Base-by-base conservation (phyloP, 53 echinoderm and acorn worm genomes). In the Glandiceps talaboti region DNA sequence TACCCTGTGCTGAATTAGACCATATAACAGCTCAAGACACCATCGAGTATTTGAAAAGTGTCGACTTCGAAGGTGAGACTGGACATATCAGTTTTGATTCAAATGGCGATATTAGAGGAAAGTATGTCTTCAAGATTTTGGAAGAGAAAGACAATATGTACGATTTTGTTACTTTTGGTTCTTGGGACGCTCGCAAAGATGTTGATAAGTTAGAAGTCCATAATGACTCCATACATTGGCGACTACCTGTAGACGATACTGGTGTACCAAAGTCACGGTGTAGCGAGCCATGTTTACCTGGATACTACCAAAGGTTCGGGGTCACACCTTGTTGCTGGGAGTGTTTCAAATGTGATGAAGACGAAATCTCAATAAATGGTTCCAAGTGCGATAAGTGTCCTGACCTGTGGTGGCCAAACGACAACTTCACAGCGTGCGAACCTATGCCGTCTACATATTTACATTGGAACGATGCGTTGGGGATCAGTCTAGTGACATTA, bases 311-410 rank as follows among this genome's bases (percentile, higher is more conserved):
- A 33, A 91, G 80, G 64, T 86, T 85, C 12, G 14, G 92, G 25
- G 91, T 74, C 29, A 79, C 84, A 74, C 26, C 26, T n/a, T 90
- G 90, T 27, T 90, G 90, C 74, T 86, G 86, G 90, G 76, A 30
- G 0, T 90, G 90, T 76, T 76, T 80, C 0, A 12, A 20, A 27
- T 97, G 97, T 78, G 76, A 82, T 14, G 77, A 27, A 1, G 78
- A 83, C 31, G 87, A 90, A 73, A 93, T 97, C 27, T 92, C 92
- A 1, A 74, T 76, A 1, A 85, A 87, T 73, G 79, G 82, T 6
- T 84, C 82, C 25, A 74, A 27, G 14, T 90, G 90, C 33, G 1
- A 74, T 26, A 31, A 73, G 1, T 90, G 87, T 73, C 77, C 74
- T 6, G 29, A 26, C 1, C 73, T 73, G 1, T 28, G 73, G 29